Percentiles rank a stretch among this genome's conserved stretches.
phyloP scores from a whole-genome alignment of 2,888 invertebrate species.

The Nemapogon koenigi region DNA sequence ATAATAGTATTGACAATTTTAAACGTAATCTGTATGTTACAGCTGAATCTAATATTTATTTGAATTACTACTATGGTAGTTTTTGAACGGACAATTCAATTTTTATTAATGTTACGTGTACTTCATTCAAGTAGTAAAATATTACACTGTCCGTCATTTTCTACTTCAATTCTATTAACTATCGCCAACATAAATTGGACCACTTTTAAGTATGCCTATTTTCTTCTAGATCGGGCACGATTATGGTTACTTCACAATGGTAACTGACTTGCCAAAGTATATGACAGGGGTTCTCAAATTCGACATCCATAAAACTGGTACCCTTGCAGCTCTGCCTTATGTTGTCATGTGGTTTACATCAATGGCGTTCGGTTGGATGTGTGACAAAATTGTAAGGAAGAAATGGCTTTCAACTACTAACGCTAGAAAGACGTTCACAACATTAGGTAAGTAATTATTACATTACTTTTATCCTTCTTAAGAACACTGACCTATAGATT shows the following conservation, averaged over 20 bases:
- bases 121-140: too few species aligned
- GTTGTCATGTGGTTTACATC: constrained; percentile 72
- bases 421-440: constrained; percentile 72
- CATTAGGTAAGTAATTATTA: constrained; percentile 70
- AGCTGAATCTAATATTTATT: too few species aligned
- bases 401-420: constrained; percentile 63
- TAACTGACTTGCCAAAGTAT: constrained; percentile 74
- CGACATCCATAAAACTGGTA: constrained; percentile 69
- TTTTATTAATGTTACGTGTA: too few species aligned
- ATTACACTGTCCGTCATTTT: background rate
- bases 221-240: constrained; percentile 67
- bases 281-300: constrained; percentile 73
- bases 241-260: constrained; percentile 76
- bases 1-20: too few species aligned
- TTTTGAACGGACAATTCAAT: too few species aligned
- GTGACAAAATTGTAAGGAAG: constrained; percentile 71
- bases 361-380: constrained; percentile 69
- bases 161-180: background rate
- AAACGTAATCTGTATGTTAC: too few species aligned
- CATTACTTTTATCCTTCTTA: background rate
- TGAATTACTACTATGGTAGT: too few species aligned
- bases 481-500: too few species aligned
- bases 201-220: background rate
- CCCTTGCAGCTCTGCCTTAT: constrained; percentile 70
- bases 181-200: background rate